A percentile compares a stretch with the other conserved stretches of the same genome.
Conservation (phyloP, 2,113 vertebrate genomes). For the Mobula birostris region DNA sequence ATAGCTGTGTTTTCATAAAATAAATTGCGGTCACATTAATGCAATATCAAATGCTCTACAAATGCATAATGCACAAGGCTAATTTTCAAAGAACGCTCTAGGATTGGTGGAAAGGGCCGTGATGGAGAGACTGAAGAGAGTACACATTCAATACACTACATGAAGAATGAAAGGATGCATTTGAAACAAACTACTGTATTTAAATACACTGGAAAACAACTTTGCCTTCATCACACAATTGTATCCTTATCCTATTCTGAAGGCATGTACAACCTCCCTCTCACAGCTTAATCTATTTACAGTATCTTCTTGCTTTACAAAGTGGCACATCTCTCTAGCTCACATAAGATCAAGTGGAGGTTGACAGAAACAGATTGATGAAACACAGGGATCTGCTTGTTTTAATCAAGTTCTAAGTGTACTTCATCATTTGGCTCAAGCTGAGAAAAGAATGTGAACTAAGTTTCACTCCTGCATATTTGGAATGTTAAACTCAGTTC, state of each 20-base stretch:
- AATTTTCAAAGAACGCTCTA: background rate
- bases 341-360: background rate
- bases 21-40: no score
- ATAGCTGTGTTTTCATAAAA: no score
- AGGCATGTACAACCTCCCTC: background rate
- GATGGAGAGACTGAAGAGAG: background rate
- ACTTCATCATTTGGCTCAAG: background rate
- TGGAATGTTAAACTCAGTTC: background rate
- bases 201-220: background rate
- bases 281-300: background rate
- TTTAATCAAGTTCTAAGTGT: background rate
- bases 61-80: no score
- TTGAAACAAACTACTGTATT: background rate
- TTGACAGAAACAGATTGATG: background rate
- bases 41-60: no score
- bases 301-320: background rate
- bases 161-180: background rate
- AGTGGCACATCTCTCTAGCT: background rate
- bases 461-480: background rate
- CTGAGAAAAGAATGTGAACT: background rate
- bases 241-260: background rate
- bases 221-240: background rate
- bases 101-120: background rate
- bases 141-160: background rate
- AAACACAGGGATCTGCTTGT: background rate